Percentiles rank a stretch among this genome's conserved stretches.
phyloP scores from a whole-genome alignment of 1,140 invertebrate species.

The Drosophila repletoides region DNA sequence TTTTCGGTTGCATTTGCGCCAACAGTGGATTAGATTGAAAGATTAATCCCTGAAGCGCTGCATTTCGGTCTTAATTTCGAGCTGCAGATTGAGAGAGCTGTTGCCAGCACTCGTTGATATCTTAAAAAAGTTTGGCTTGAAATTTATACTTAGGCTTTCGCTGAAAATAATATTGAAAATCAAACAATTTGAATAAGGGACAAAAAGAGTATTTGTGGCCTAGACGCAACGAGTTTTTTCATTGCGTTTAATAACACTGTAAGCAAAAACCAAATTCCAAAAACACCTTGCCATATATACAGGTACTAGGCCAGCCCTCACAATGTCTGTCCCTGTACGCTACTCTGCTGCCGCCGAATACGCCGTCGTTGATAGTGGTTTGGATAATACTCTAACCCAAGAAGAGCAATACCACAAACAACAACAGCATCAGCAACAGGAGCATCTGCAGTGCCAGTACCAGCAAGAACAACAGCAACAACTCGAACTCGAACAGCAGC shows the following conservation, averaged over 20 bases:
- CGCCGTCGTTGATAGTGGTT: conserved; percentile 81
- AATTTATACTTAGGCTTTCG: conserved; percentile 49
- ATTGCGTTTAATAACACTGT: conserved; percentile 23
- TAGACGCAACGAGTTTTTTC: conserved; percentile 42
- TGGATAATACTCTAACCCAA: conserved; percentile 76
- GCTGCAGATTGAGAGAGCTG: conserved; percentile 72
- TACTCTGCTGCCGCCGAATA: conserved; percentile 82
- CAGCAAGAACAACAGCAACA: conserved; percentile 42
- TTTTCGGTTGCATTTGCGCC: conserved; percentile 69
- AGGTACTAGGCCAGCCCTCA: conserved; percentile 83
- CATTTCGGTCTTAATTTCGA: conserved; percentile 57
- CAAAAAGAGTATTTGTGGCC: conserved; percentile 28
- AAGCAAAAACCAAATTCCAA: conserved; percentile 36
- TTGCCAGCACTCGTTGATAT: conserved; percentile 67
- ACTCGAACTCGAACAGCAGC: conserved; percentile 35
- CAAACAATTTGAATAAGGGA: conserved; percentile 38
- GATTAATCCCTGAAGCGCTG: conserved; percentile 53
- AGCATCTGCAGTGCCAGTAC: conserved; percentile 33
- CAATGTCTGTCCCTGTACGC: conserved; percentile 83
- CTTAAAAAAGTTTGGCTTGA: conserved; percentile 46
- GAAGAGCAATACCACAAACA: conserved; percentile 72
- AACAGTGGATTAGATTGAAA: conserved; percentile 31
- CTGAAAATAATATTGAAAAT: conserved; percentile 69
- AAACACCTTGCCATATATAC: conserved; percentile 55
- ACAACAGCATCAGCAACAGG: conserved; percentile 52